These are phyloP conservation scores for Liparis tanakae DNA, from an alignment of 2,797 vertebrate species.

Conservation along the genomic window DNA sequence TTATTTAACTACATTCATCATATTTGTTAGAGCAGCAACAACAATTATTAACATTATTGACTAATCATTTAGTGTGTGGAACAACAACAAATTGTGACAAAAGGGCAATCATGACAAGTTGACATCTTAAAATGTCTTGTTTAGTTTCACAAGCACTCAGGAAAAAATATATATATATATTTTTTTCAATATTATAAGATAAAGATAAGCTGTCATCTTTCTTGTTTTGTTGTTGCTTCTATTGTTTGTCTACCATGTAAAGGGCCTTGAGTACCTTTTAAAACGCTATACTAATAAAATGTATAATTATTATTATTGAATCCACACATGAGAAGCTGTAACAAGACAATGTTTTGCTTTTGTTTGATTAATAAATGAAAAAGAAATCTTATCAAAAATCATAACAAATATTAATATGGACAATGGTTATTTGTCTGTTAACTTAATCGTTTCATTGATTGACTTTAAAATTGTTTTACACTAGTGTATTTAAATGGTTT, in stretches of 20 bases:
- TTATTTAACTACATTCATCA: not conserved
- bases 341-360: not conserved
- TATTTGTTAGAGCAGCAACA: not conserved
- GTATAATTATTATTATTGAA: not conserved
- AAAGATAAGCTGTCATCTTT: not conserved
- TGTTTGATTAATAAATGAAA: not conserved
- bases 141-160: not conserved
- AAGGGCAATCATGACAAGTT: not conserved
- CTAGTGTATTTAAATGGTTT: not conserved
- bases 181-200: not conserved
- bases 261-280: no score
- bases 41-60: not conserved
- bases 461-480: not conserved
- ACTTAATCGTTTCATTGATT: not conserved
- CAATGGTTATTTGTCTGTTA: not conserved
- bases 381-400: no score
- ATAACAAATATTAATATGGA: not conserved
- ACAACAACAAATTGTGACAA: not conserved
- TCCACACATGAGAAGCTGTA: slow-evolving; percentile 4
- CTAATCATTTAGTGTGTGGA: not conserved
- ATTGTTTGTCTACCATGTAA: no score
- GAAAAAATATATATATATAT: not conserved
- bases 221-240: no score
- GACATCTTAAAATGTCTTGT: not conserved
- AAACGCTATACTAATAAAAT: no score